Conservation (phyloP, 2,797 vertebrate genomes). For the Telmatherina bonti region DNA sequence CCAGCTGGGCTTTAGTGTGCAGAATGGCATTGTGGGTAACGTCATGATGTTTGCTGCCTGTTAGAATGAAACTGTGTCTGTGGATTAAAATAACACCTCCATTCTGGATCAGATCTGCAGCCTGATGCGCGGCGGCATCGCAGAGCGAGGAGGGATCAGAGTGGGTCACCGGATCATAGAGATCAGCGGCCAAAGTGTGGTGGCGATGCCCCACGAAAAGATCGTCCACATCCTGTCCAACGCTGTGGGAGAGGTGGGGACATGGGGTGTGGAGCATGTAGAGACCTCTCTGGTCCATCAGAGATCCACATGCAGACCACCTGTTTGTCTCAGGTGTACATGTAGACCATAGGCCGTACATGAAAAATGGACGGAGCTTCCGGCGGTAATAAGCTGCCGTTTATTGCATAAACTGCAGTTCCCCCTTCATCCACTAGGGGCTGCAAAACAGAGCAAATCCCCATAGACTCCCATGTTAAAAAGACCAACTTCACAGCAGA, state of each 20-base stretch:
- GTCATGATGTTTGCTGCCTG: not conserved
- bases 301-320: too few species aligned
- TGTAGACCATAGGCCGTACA: too few species aligned
- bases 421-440: too few species aligned
- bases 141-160: constrained; percentile 95
- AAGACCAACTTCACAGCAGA: too few species aligned
- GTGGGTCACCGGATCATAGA: constrained; percentile 98
- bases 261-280: too few species aligned
- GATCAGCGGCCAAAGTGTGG: constrained; percentile 96
- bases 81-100: not conserved
- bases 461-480: too few species aligned
- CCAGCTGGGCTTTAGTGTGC: constrained; percentile 97
- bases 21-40: constrained; percentile 95
- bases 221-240: constrained; percentile 97
- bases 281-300: too few species aligned
- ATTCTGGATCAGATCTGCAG: constrained; percentile 90
- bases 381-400: too few species aligned
- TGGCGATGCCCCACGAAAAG: constrained; percentile 96
- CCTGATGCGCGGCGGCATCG: constrained; percentile 97
- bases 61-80: not conserved
- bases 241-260: constrained; percentile 93
- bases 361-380: too few species aligned
- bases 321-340: too few species aligned
- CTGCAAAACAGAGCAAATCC: too few species aligned
- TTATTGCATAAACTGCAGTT: too few species aligned